Conservation (phyloP, 23 tunicate genomes). For the Botrylloides violaceus region DNA sequence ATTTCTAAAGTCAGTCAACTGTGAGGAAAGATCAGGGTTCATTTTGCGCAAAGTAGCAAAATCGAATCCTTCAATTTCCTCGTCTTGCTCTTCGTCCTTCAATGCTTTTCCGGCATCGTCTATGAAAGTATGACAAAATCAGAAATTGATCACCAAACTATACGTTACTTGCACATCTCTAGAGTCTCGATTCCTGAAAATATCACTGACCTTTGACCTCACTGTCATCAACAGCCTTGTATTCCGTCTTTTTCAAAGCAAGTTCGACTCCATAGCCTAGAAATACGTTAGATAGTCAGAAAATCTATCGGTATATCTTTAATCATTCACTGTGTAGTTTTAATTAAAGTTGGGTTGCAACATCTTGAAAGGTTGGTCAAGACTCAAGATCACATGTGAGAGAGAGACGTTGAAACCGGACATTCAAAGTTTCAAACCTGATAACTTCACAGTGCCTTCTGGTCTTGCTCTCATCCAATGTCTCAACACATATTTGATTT, state of each 20-base stretch:
- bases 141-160: background rate
- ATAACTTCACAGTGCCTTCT: conserved; percentile 45
- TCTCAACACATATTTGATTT: conserved; percentile 48
- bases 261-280: conserved; percentile 98
- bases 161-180: background rate
- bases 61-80: conserved; percentile 81
- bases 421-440: conserved; percentile 33
- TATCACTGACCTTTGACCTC: conserved; percentile 62
- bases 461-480: conserved; percentile 52
- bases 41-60: conserved; percentile 42
- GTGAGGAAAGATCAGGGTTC: conserved; percentile 58
- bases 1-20: conserved; percentile 58
- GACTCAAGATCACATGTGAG: no score
- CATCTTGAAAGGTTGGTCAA: no score
- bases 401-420: conserved; percentile 13
- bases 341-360: no score
- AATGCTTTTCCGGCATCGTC: conserved; percentile 36
- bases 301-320: no score
- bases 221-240: conserved; percentile 95
- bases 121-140: background rate
- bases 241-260: conserved; percentile 94
- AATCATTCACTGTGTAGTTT: background rate
- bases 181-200: no score
- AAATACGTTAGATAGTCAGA: no score
- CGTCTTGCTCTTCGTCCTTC: conserved; percentile 45